These are phyloP conservation scores for Latrodectus geometricus DNA, from an alignment of 1,140 invertebrate genomes.

Conservation along the genomic window DNA sequence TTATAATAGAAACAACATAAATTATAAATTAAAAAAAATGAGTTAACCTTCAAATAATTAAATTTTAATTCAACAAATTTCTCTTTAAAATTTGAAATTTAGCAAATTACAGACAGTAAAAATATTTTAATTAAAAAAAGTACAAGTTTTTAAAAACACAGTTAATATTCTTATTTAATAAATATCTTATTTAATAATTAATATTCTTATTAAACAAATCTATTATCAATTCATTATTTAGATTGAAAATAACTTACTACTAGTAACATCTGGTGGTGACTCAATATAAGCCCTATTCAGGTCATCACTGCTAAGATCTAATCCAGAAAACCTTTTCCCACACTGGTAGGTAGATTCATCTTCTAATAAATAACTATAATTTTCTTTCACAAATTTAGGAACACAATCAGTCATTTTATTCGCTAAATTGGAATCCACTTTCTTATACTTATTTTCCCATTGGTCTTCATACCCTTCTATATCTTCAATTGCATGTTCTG, in stretches of 20 bases:
- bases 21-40: too few relatives aligned
- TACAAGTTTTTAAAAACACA: not conserved
- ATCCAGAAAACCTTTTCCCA: slow-evolving; percentile 20
- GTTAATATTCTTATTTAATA: not conserved
- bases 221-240: too few relatives aligned
- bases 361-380: slow-evolving; percentile 31
- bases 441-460: slow-evolving; percentile 23
- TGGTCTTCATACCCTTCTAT: slow-evolving; percentile 48
- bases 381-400: slow-evolving; percentile 37
- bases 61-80: too few relatives aligned
- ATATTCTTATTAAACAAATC: too few relatives aligned
- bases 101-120: not conserved
- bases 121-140: not conserved
- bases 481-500: slow-evolving; percentile 52
- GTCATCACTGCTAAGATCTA: not conserved
- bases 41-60: too few relatives aligned
- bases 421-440: slow-evolving; percentile 15
- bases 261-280: not conserved
- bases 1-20: too few relatives aligned
- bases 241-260: too few relatives aligned
- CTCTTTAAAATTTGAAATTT: too few relatives aligned
- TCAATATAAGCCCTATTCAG: slow-evolving; percentile 40
- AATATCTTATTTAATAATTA: too few relatives aligned
- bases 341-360: slow-evolving; percentile 6
- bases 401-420: slow-evolving; percentile 32